phyloP scores from a whole-genome alignment of 2,113 vertebrate genomes.

The Chloebia gouldiae region DNA sequence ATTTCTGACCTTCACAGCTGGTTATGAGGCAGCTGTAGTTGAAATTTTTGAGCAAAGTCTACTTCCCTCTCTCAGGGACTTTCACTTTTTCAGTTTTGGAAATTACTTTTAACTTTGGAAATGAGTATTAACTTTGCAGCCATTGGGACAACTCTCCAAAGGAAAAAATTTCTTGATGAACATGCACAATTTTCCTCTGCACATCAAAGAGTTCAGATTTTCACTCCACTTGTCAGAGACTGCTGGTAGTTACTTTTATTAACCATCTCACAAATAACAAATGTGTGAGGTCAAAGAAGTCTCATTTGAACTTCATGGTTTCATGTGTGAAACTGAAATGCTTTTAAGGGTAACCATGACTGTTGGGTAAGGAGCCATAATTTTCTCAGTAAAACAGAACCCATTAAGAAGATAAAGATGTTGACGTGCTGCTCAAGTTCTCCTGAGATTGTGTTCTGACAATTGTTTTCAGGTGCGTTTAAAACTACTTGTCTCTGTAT shows the following conservation, averaged over 20 bases:
- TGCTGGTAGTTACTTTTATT: neutral
- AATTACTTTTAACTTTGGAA: neutral
- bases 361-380: neutral
- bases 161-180: neutral
- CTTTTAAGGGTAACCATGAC: neutral
- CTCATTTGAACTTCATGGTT: neutral
- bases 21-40: neutral
- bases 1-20: slow-evolving; percentile 9
- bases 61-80: neutral
- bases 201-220: neutral
- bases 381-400: neutral
- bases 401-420: neutral
- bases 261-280: neutral
- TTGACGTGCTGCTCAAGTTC: neutral
- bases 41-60: neutral
- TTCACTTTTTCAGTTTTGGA: neutral
- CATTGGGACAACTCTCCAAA: neutral
- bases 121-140: neutral
- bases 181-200: neutral
- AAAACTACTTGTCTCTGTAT: neutral
- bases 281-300: neutral
- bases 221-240: neutral
- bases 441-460: neutral
- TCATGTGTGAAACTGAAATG: neutral
- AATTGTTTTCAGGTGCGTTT: neutral